Percentiles rank a stretch among this genome's conserved stretches.
These are phyloP conservation scores for Scolopax mira DNA, from an alignment of 2,113 vertebrate genomes.

Conservation along the genomic window DNA sequence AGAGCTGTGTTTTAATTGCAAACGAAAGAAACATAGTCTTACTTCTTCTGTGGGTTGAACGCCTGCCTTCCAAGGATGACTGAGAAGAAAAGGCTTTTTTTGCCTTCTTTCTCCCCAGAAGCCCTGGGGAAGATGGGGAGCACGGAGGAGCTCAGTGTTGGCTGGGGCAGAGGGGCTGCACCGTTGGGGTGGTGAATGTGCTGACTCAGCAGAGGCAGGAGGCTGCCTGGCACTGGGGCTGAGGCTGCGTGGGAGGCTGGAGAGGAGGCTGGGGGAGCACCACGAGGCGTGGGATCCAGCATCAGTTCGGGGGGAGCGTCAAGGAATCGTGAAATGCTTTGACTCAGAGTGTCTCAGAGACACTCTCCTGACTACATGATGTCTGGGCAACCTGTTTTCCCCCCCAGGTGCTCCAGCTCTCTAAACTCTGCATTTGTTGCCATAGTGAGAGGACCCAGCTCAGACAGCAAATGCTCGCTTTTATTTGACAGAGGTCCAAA, in stretches of 20 bases:
- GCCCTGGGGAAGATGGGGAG: background rate
- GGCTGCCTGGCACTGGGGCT: background rate
- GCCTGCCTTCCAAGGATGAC: background rate
- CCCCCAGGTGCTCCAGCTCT: background rate
- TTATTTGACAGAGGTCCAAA: background rate
- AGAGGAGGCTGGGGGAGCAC: background rate
- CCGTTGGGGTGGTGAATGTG: rapidly evolving
- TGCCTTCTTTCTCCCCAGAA: background rate
- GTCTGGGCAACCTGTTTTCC: background rate
- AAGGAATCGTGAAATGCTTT: background rate
- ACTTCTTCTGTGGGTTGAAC: background rate
- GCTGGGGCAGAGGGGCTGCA: rapidly evolving
- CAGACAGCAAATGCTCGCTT: background rate
- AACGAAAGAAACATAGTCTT: background rate
- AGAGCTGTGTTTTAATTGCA: conserved; percentile 42
- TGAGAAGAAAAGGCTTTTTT: background rate
- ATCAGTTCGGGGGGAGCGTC: background rate
- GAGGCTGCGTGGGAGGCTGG: background rate
- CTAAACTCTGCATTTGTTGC: background rate
- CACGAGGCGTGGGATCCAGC: rapidly evolving
- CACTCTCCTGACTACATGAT: rapidly evolving
- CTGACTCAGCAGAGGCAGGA: background rate
- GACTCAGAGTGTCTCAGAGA: background rate
- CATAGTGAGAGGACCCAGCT: background rate
- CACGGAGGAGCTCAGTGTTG: rapidly evolving